Evolutionary conservation across 2,888 invertebrate species (phyloP).

Genomic region (Drosophila peninsularis): DNA sequence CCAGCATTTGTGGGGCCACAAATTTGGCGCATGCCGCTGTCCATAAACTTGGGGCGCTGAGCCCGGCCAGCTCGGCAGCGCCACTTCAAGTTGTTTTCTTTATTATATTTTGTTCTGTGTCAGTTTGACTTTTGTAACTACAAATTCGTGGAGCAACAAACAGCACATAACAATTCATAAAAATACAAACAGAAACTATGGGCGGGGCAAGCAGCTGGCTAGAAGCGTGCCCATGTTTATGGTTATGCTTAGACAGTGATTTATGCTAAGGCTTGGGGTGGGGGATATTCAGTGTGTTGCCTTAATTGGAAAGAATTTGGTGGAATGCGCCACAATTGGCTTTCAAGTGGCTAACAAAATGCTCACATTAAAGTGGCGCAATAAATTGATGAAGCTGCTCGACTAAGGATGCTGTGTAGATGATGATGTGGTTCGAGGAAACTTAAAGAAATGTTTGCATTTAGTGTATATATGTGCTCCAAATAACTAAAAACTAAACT

Average conservation of each 20-base stretch:
- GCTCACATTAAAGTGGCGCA: not conserved
- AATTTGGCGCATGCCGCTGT: constrained; percentile 32
- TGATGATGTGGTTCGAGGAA: too few species aligned
- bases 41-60: constrained; percentile 38
- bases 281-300: constrained; percentile 5
- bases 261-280: constrained; percentile 29
- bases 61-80: constrained; percentile 25
- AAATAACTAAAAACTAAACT: not conserved
- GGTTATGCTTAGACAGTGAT: constrained; percentile 34
- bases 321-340: constrained; percentile 20
- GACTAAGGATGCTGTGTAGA: not conserved
- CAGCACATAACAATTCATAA: constrained; percentile 29
- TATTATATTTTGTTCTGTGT: constrained; percentile 39
- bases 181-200: constrained; percentile 36
- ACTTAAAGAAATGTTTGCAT: not conserved
- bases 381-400: constrained; percentile 8
- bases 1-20: constrained; percentile 40
- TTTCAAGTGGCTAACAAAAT: constrained; percentile 3
- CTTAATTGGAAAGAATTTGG: constrained; percentile 27
- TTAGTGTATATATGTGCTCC: not conserved
- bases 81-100: constrained; percentile 37
- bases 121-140: constrained; percentile 54
- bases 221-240: constrained; percentile 16
- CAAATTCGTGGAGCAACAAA: constrained; percentile 48
- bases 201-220: constrained; percentile 3